Evolutionary conservation across 2,888 invertebrate species (phyloP).

Genomic region (Calephelis perditalis): DNA sequence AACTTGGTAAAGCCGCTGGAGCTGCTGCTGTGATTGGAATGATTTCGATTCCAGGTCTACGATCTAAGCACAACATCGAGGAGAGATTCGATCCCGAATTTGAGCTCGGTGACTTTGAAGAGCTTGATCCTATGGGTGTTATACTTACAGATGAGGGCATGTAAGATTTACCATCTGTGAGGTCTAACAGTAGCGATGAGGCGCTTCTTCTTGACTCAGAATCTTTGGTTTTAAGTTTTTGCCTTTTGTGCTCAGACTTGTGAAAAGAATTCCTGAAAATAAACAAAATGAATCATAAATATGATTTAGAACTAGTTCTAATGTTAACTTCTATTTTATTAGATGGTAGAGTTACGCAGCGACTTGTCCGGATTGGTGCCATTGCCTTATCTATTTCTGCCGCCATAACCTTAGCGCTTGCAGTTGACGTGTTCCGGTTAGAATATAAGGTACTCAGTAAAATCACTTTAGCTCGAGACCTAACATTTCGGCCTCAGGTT

Average conservation of each 20-base stretch:
- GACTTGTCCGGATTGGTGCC: no score
- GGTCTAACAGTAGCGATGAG: conserved; percentile 70
- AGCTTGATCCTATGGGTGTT: conserved; percentile 63
- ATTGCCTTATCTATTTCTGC: no score
- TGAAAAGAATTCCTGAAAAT: conserved; percentile 73
- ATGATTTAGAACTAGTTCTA: no score
- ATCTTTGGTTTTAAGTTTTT: conserved; percentile 79
- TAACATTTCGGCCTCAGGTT: no score
- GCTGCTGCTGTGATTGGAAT: conserved; percentile 85
- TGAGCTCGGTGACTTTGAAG: conserved; percentile 81
- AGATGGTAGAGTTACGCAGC: no score
- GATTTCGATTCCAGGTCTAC: conserved; percentile 89
- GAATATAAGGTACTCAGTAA: no score
- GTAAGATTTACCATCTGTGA: conserved; percentile 73
- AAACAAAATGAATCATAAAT: no score
- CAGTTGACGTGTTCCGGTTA: no score
- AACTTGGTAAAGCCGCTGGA: conserved; percentile 83
- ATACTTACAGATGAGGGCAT: conserved; percentile 75
- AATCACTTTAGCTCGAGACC: no score
- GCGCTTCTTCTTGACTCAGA: conserved; percentile 66
- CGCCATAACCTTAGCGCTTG: no score
- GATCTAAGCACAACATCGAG: conserved; percentile 81
- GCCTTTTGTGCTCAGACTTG: conserved; percentile 78
- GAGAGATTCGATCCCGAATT: conserved; percentile 77
- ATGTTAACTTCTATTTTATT: no score